These are phyloP conservation scores for Magallana gigas DNA, from an alignment of 1,140 invertebrate genomes.

Conservation along the genomic window DNA sequence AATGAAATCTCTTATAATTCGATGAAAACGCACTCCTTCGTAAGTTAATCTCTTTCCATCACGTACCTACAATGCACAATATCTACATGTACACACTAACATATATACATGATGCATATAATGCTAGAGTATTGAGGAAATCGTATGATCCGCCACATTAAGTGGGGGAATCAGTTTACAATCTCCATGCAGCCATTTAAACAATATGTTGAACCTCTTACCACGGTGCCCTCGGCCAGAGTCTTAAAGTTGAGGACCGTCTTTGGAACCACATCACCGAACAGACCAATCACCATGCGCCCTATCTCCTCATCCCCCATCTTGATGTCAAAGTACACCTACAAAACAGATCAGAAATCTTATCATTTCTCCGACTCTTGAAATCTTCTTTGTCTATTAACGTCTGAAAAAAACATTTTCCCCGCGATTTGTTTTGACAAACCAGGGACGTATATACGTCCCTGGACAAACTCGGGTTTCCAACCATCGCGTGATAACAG, in stretches of 20 bases:
- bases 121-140: too few species aligned
- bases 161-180: background rate
- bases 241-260: conserved; percentile 74
- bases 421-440: too few species aligned
- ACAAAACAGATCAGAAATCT: background rate
- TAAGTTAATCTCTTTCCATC: conserved; percentile 21
- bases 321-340: conserved; percentile 72
- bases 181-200: too few species aligned
- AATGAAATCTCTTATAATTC: conserved; percentile 2
- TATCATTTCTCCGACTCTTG: too few species aligned
- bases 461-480: too few species aligned
- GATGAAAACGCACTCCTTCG: conserved; percentile 13
- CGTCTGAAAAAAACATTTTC: too few species aligned
- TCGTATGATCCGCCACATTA: background rate
- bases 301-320: conserved; percentile 69
- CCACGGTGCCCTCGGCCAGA: conserved; percentile 53
- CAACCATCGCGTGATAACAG: too few species aligned
- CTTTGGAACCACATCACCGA: conserved; percentile 74
- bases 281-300: conserved; percentile 75
- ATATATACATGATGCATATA: too few species aligned
- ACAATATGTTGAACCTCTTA: background rate
- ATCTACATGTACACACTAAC: too few species aligned
- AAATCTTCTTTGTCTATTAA: too few species aligned
- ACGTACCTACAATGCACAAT: background rate
- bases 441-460: too few species aligned